Evolutionary conservation across 2,888 invertebrate species (phyloP), one percentile per base, ranked within the genome.

Genomic region (Gonocerus acuteangulatus): DNA sequence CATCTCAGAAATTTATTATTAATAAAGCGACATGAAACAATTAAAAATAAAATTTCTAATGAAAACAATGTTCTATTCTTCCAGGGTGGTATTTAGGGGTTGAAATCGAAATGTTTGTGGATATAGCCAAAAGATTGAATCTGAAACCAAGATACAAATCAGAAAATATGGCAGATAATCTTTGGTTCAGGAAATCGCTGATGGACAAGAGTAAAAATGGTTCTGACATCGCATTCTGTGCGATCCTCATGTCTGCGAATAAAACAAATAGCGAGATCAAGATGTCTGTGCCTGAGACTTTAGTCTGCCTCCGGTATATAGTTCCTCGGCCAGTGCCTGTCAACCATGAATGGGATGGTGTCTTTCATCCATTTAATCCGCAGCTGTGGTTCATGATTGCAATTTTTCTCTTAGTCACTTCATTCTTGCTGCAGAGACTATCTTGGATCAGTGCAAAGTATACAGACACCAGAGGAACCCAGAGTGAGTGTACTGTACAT

Each of bases 211-310:
- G 39, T 1, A 34, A 32, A 13, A 15, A 42, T n/a, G 1, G n/a
- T 1, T 1, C 42, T 3, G 64, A 64, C 54, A 39, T 59, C 4
- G 64, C 64, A 18, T 64, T 61, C 32, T 61, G 64, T 42, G 64
- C 61, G 2, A 58, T 64, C 36, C 51, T 57, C 2, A 18, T 61
- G 2, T 58, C 61, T 39, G 39, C 15, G n/a, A 39, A 39, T 9
- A 39, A 39, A 39, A 39, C n/a, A 4, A 39, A n/a, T 15, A 39
- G 39, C 3, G 4, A 9, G 6, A 21, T 54, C 23, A 22, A n/a
- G 1, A 21, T 42, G 15, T 54, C 54, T 15, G 36, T 18, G 2
- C 54, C 54, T 13, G 21, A 39, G 21, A 36, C 54, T 1, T n/a
- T 54, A 6, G 19, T 54, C n/a, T 54, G 54, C 23, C 54, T 54